Evolutionary conservation across 92 coral and sea anemone species (phyloP).

Genomic region (Parazoanthus atlanticus): DNA sequence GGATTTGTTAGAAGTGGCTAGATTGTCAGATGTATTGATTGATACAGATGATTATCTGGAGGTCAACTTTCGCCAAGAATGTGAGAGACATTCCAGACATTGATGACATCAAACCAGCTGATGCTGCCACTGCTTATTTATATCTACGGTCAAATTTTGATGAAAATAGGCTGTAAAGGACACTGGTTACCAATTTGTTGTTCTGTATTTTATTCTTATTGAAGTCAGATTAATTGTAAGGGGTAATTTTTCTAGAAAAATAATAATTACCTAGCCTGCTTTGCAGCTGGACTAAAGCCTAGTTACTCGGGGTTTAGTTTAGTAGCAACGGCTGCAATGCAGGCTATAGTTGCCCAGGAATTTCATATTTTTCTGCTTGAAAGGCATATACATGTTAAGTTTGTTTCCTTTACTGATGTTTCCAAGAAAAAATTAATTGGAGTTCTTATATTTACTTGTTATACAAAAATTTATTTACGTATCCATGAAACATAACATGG

Average conservation of each 20-base stretch:
- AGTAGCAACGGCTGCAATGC: neutral
- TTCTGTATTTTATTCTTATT: neutral
- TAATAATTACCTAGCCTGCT: too few relatives aligned
- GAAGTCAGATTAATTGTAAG: slow-evolving; percentile 12
- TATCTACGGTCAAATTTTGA: slow-evolving; percentile 45
- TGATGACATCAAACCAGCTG: slow-evolving; percentile 47
- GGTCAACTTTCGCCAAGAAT: slow-evolving; percentile 41
- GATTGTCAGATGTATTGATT: slow-evolving; percentile 44
- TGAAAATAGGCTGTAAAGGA: slow-evolving; percentile 40
- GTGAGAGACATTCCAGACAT: slow-evolving; percentile 50
- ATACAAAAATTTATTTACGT: neutral
- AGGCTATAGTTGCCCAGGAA: neutral
- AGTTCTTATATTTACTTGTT: neutral
- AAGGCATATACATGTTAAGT: neutral
- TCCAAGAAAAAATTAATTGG: too few relatives aligned
- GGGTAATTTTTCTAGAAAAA: neutral
- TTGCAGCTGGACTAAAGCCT: neutral
- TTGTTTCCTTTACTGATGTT: too few relatives aligned
- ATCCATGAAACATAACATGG: slow-evolving; percentile 6
- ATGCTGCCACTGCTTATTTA: slow-evolving; percentile 52
- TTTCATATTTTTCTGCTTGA: slow-evolving; percentile 11
- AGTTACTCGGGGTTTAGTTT: neutral
- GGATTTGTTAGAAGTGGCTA: slow-evolving; percentile 46
- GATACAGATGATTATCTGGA: slow-evolving; percentile 48
- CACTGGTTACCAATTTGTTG: slow-evolving; percentile 15